Evolutionary conservation across 64 coral and sea anemone species (phyloP), one percentile per base, ranked within the genome.

Genomic region (Anthopleura sola): DNA sequence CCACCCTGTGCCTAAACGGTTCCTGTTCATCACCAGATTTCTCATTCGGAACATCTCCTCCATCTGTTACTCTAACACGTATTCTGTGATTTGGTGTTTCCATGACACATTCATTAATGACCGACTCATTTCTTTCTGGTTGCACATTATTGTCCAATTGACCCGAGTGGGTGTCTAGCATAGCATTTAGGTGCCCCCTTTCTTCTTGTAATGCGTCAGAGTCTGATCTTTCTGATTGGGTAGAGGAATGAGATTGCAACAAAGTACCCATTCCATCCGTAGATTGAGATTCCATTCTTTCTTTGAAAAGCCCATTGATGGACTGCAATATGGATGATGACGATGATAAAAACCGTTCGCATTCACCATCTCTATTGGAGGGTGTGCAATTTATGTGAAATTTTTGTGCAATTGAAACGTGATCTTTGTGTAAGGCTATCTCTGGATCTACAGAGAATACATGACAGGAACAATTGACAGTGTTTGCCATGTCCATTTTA

Each of bases 401-500:
- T 84, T 92, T 90, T 82, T 99, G 75, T 51, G 89, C 93, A 62
- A 90, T 79, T 37, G 4, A 36, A 66, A 71, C 62, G 64, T 99
- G 97, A 44, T 85, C 37, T 21, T 84, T 79, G 55, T 99, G 97
- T 31, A 66, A 40, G 49, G 37, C 75, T 17, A 99, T 76, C 23
- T 87, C 89, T 29, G 92, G 90, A 68, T 99, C 85, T 44, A 99
- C 90, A 75, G 87, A 68, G 31, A 99, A 99, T 8, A 99, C 92
- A 92, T 95, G 93, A 91, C 97, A 99, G 33, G 97, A 99, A 49
- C 92, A 99, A 57, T 90, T 95, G 34, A 91, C 86, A 55, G 86
- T 92, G 44, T 60, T 94, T 32, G 91, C 78, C 2, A 71, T 38
- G 29, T 84, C 88, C 37, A 81, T 64, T 84, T 76, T 62, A n/a